Conservation (phyloP, 2,797 vertebrate species). For the Capromys pilorides region DNA sequence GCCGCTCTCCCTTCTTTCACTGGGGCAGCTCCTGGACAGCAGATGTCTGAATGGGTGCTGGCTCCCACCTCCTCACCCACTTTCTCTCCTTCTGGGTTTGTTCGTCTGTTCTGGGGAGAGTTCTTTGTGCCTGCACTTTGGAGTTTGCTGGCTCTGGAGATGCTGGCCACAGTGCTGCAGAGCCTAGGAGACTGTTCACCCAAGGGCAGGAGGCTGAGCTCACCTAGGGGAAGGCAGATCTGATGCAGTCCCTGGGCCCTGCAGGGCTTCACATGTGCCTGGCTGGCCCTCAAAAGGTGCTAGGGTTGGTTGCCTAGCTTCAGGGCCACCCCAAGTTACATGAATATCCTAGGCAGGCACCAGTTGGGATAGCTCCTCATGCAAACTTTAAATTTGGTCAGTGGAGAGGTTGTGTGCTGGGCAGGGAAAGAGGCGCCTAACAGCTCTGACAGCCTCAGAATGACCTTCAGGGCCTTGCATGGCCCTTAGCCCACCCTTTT, state of each 20-base stretch:
- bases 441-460: not conserved
- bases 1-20: not conserved
- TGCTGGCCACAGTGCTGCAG: not conserved
- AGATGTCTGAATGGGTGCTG: not conserved
- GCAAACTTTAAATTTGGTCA: not conserved
- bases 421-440: not conserved
- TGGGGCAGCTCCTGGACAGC: not conserved
- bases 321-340: not conserved
- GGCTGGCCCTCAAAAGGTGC: not conserved
- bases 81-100: not conserved
- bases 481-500: not conserved
- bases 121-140: not conserved
- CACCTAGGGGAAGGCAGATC: not conserved
- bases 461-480: not conserved
- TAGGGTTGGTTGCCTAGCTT: not conserved
- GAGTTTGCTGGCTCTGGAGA: not conserved
- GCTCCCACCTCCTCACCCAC: not conserved
- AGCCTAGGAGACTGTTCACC: not conserved
- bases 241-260: not conserved
- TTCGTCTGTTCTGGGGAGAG: not conserved
- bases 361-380: not conserved
- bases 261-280: not conserved
- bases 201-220: accelerated
- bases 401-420: not conserved
- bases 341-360: not conserved